phyloP scores from a whole-genome alignment of 1,140 invertebrate species.

The Trichogramma pretiosum region DNA sequence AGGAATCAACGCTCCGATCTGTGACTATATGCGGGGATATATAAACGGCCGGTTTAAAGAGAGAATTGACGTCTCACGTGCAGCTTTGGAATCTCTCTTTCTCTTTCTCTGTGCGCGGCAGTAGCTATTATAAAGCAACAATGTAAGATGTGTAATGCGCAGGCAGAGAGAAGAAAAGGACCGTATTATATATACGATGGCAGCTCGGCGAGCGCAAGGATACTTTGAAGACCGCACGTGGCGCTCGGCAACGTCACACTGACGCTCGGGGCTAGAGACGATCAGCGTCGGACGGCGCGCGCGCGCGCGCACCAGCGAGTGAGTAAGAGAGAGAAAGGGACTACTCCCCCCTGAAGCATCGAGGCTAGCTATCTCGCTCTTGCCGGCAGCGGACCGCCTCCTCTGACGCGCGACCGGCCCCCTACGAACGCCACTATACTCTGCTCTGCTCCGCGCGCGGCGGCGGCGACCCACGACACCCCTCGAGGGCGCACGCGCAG shows the following conservation, averaged over 20 bases:
- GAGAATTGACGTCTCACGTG: no score
- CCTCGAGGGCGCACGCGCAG: neutral
- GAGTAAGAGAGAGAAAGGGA: no score
- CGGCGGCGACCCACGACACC: neutral
- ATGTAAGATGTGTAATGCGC: no score
- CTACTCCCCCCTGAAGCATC: conserved; percentile 1
- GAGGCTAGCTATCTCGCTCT: neutral
- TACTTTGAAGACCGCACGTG: conserved; percentile 44
- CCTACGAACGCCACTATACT: no score
- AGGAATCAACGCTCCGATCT: conserved; percentile 25
- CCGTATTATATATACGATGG: no score
- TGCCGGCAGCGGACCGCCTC: conserved; percentile 17
- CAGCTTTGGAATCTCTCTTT: neutral
- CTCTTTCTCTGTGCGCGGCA: neutral
- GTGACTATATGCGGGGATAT: no score
- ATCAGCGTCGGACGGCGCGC: conserved; percentile 37
- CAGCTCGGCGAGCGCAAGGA: no score
- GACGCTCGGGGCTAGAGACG: conserved; percentile 40
- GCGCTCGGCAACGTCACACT: conserved; percentile 46
- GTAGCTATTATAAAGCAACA: conserved; percentile 12
- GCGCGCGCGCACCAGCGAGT: conserved; percentile 6
- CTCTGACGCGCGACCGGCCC: conserved; percentile 5
- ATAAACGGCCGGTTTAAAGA: no score
- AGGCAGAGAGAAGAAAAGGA: no score
- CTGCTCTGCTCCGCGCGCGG: no score